Conservation (phyloP, 1,140 invertebrate species). For the Apolygus lucorum region DNA sequence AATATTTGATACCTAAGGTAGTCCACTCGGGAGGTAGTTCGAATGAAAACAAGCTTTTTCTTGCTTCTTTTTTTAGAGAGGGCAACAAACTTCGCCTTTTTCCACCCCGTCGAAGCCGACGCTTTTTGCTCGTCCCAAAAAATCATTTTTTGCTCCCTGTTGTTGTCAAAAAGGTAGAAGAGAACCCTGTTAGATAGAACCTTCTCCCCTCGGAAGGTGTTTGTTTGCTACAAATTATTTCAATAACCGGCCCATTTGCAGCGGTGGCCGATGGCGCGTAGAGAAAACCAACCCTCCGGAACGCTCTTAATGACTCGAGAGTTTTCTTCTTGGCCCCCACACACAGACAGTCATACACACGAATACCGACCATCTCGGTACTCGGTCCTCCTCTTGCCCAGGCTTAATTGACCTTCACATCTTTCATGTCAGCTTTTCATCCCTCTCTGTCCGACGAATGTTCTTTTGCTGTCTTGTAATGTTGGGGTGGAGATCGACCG, state of each 20-base stretch:
- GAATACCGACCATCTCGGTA: too few species aligned
- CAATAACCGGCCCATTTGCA: constrained; percentile 20
- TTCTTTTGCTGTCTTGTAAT: too few species aligned
- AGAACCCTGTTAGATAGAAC: too few species aligned
- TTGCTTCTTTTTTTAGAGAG: too few species aligned
- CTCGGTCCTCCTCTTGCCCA: background rate
- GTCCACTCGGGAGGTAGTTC: too few species aligned
- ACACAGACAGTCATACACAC: too few species aligned
- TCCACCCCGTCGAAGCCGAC: too few species aligned
- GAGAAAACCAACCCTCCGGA: constrained; percentile 20
- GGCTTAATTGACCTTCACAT: constrained; percentile 19
- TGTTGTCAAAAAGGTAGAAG: background rate
- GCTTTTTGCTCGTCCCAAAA: too few species aligned
- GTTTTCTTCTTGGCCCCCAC: background rate
- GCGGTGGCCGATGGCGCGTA: constrained; percentile 13
- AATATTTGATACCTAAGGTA: too few species aligned
- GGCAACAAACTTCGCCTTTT: too few species aligned
- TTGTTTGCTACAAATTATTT: constrained; percentile 22
- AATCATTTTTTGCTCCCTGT: background rate
- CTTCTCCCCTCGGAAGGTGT: constrained; percentile 10
- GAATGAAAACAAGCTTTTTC: too few species aligned
- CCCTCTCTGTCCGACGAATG: background rate
- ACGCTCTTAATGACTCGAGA: constrained; percentile 10
- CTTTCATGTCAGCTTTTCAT: constrained; percentile 9
- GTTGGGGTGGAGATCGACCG: too few species aligned